These are phyloP conservation scores for Premnoplex brunnescens DNA, from an alignment of 2,797 vertebrate species.

Conservation along the genomic window DNA sequence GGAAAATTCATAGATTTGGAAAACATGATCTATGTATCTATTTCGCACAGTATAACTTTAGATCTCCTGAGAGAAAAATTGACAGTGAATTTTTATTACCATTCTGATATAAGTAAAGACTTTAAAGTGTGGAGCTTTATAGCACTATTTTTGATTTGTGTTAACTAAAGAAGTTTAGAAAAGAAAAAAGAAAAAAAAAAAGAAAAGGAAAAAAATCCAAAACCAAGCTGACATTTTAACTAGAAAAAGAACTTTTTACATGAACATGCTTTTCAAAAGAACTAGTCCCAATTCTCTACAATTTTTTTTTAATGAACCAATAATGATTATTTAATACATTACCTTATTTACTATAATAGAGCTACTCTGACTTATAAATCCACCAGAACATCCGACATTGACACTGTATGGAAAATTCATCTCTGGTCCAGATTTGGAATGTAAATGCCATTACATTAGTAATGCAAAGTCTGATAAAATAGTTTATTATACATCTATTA, in stretches of 20 bases:
- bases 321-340: background rate
- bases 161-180: background rate
- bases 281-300: background rate
- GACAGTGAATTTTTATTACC: conserved; percentile 17
- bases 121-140: conserved; percentile 9
- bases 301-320: background rate
- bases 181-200: background rate
- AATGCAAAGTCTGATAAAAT: background rate
- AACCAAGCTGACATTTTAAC: background rate
- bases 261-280: background rate
- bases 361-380: background rate
- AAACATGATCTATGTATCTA: background rate
- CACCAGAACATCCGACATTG: background rate
- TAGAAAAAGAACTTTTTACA: background rate
- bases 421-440: background rate
- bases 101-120: background rate
- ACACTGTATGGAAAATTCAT: background rate
- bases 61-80: background rate
- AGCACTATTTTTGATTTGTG: background rate
- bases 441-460: background rate
- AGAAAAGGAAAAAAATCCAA: background rate
- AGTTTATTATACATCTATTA: background rate
- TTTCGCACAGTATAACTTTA: background rate
- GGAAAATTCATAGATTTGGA: conserved; percentile 12
- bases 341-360: background rate